A percentile compares a stretch with the other conserved stretches of the same genome.
Evolutionary conservation across 2,113 vertebrate species (phyloP).

Genomic region (Lagenorhynchus albirostris): DNA sequence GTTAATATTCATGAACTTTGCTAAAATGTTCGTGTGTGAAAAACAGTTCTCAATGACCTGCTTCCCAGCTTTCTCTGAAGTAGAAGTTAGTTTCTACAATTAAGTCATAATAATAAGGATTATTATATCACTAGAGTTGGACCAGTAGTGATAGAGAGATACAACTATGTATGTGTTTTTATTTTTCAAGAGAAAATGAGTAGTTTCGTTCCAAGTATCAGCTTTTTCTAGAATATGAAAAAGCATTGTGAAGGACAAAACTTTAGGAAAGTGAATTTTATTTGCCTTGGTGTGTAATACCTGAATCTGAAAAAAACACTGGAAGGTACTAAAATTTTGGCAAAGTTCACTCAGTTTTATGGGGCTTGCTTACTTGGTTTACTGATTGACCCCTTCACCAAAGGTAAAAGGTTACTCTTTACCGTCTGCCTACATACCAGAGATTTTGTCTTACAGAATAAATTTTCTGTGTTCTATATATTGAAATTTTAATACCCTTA

Average conservation of each 20-base stretch:
- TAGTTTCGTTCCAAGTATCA: neutral
- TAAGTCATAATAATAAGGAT: neutral
- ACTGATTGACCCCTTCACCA: neutral
- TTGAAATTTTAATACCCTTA: neutral
- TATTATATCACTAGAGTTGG: neutral
- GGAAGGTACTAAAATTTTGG: neutral
- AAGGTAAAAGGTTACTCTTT: neutral
- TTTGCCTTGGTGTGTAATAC: neutral
- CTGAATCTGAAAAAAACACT: neutral
- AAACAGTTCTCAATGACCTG: neutral
- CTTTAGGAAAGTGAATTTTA: neutral
- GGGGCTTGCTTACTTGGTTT: neutral
- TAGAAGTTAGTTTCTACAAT: neutral
- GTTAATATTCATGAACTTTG: neutral
- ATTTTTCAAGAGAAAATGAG: neutral
- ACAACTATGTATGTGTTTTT: neutral
- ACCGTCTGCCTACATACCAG: neutral
- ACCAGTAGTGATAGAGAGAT: neutral
- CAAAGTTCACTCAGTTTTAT: neutral
- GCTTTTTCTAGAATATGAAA: neutral
- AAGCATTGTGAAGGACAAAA: neutral
- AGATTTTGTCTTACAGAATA: neutral
- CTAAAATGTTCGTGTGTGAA: neutral
- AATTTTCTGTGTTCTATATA: neutral
- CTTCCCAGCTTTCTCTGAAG: neutral